These are phyloP conservation scores for Macrobrachium rosenbergii DNA, from an alignment of 1,140 invertebrate genomes.

Conservation along the genomic window DNA sequence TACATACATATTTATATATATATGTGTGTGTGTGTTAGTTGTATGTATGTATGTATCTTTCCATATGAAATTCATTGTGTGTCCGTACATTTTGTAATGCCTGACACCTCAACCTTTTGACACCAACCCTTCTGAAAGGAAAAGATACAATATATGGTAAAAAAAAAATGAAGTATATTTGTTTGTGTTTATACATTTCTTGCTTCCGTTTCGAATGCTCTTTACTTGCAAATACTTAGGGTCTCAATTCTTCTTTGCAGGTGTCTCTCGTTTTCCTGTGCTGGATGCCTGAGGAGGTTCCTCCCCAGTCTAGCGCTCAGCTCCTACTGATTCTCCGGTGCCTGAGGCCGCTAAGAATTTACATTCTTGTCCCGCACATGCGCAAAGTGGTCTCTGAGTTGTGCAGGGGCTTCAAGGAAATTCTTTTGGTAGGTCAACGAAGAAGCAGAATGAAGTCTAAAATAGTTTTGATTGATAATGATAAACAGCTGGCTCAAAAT, in stretches of 20 bases:
- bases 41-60: too few species aligned
- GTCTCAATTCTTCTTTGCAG: slow-evolving; percentile 70
- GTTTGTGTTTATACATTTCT: background rate
- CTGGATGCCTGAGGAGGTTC: slow-evolving; percentile 95
- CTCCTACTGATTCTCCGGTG: slow-evolving; percentile 96
- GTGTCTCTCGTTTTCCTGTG: slow-evolving; percentile 94
- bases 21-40: too few species aligned
- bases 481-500: background rate
- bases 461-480: too few species aligned
- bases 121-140: too few species aligned
- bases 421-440: slow-evolving; percentile 82
- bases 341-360: slow-evolving; percentile 95
- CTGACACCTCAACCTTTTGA: too few species aligned
- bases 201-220: too few species aligned
- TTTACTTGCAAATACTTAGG: too few species aligned
- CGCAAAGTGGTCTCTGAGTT: slow-evolving; percentile 98
- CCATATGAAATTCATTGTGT: too few species aligned
- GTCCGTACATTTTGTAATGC: too few species aligned
- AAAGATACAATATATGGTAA: too few species aligned
- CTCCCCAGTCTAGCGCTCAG: slow-evolving; percentile 92
- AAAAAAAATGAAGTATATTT: background rate
- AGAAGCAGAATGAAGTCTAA: too few species aligned
- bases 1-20: too few species aligned
- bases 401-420: slow-evolving; percentile 99
- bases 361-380: slow-evolving; percentile 99